A percentile compares a stretch with the other conserved stretches of the same genome.
phyloP scores from a whole-genome alignment of 1,140 invertebrate genomes.

The Drosophila carrolli region DNA sequence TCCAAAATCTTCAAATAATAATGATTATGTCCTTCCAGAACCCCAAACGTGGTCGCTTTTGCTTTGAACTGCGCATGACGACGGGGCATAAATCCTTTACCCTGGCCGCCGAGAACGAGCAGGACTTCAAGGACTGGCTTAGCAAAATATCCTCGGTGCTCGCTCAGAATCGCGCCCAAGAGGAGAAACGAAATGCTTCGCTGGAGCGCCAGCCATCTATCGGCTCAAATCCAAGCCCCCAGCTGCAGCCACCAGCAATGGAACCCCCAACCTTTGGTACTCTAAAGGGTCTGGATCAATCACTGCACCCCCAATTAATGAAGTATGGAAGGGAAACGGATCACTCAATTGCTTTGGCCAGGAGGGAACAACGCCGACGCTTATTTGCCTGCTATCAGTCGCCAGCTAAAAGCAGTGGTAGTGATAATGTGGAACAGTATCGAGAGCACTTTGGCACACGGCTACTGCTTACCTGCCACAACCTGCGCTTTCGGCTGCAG shows the following conservation, averaged over 20 bases:
- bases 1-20: background rate
- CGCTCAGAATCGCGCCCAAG: constrained; percentile 90
- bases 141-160: constrained; percentile 90
- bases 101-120: constrained; percentile 94
- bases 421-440: constrained; percentile 87
- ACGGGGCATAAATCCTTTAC: constrained; percentile 93
- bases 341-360: constrained; percentile 91
- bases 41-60: constrained; percentile 92
- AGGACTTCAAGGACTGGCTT: constrained; percentile 94
- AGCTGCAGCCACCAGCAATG: constrained; percentile 52
- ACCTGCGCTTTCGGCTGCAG: constrained; percentile 88
- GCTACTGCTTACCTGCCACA: constrained; percentile 93
- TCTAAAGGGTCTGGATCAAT: constrained; percentile 93
- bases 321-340: constrained; percentile 96
- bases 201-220: constrained; percentile 88
- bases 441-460: constrained; percentile 93
- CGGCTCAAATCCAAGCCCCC: constrained; percentile 74
- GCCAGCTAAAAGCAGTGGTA: constrained; percentile 43
- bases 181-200: constrained; percentile 88
- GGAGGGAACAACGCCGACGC: constrained; percentile 90
- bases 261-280: constrained; percentile 88
- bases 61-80: constrained; percentile 95
- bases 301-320: constrained; percentile 93
- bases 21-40: constrained; percentile 86
- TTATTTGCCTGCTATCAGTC: constrained; percentile 87